Percentiles rank a stretch among this genome's conserved stretches.
Evolutionary conservation across 2,113 vertebrate genomes (phyloP).

Genomic region (Toxotes chatareus): DNA sequence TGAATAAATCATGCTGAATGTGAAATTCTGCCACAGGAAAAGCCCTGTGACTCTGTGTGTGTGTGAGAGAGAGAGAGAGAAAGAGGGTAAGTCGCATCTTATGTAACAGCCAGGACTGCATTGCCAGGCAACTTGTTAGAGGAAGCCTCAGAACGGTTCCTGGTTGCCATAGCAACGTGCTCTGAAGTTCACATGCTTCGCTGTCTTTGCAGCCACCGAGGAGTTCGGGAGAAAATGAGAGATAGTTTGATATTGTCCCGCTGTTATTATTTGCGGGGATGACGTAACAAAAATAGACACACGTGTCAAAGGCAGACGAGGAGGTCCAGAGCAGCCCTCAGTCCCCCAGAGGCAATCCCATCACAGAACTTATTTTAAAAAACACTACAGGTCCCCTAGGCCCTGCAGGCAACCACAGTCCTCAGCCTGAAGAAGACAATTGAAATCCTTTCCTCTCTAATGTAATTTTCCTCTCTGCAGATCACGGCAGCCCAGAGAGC

Average conservation of each 20-base stretch:
- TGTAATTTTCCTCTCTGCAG: slow-evolving; percentile 66
- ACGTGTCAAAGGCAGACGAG: neutral
- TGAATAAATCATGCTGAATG: slow-evolving; percentile 80
- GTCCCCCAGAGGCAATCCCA: slow-evolving; percentile 47
- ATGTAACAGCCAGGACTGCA: slow-evolving; percentile 76
- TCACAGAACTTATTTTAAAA: slow-evolving; percentile 58
- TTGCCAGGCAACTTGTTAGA: slow-evolving; percentile 77
- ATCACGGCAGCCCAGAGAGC: slow-evolving; percentile 42
- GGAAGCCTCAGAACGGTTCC: slow-evolving; percentile 73
- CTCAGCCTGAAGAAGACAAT: slow-evolving; percentile 56
- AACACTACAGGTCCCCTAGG: slow-evolving; percentile 35
- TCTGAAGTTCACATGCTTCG: slow-evolving; percentile 63
- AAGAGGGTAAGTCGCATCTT: slow-evolving; percentile 66
- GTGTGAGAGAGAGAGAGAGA: slow-evolving; percentile 28
- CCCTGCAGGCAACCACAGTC: slow-evolving; percentile 38
- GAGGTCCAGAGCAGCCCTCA: slow-evolving; percentile 10
- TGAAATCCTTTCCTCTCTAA: slow-evolving; percentile 68
- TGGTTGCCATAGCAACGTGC: slow-evolving; percentile 75
- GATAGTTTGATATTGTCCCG: slow-evolving; percentile 45
- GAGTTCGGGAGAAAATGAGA: slow-evolving; percentile 47
- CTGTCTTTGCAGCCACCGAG: slow-evolving; percentile 40
- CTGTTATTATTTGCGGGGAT: slow-evolving; percentile 41
- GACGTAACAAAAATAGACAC: slow-evolving; percentile 3
- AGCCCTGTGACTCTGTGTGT: slow-evolving; percentile 57
- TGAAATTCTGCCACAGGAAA: slow-evolving; percentile 76